Evolutionary conservation across 1,140 invertebrate species (phyloP).

Genomic region (Plectus sambesii): DNA sequence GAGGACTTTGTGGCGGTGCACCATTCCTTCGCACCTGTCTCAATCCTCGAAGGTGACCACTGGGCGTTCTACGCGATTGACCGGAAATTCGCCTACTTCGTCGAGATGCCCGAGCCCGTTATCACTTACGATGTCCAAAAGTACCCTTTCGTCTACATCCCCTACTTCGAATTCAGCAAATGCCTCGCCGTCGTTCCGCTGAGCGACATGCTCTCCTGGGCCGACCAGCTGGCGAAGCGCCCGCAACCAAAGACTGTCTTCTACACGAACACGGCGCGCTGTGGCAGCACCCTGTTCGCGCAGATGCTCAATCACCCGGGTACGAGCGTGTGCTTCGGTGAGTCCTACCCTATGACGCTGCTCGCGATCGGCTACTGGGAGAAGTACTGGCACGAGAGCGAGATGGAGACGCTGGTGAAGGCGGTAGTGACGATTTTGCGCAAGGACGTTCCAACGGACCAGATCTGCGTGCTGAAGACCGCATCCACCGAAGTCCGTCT

Average conservation of each 20-base stretch:
- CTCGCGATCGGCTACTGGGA: conserved; percentile 8
- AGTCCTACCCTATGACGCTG: conserved; percentile 4
- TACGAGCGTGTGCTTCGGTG: conserved; percentile 10
- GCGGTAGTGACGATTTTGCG: conserved; percentile 5
- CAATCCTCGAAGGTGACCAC: too few relatives aligned
- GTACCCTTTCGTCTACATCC: conserved; percentile 12
- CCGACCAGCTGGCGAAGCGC: conserved; percentile 4
- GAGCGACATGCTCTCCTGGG: conserved; percentile 5
- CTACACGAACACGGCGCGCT: conserved; percentile 17
- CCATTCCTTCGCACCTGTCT: too few relatives aligned
- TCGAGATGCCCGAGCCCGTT: conserved; percentile 3
- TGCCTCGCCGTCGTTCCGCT: conserved; percentile 9
- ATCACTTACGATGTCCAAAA: background rate
- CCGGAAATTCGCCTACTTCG: conserved; percentile 8
- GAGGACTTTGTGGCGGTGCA: too few relatives aligned
- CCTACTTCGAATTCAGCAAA: conserved; percentile 9
- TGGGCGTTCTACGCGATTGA: conserved; percentile 14
- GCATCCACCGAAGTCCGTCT: conserved; percentile 8
- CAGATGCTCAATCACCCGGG: conserved; percentile 9
- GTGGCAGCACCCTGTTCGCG: conserved; percentile 16
- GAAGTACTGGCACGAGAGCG: background rate
- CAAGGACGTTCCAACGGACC: conserved; percentile 11
- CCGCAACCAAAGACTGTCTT: conserved; percentile 8
- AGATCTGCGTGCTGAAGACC: conserved; percentile 15
- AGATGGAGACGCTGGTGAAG: conserved; percentile 1